A percentile compares a stretch with the other conserved stretches of the same genome.
Conservation (phyloP, 1,140 invertebrate genomes). For the Holotrichia oblita region DNA sequence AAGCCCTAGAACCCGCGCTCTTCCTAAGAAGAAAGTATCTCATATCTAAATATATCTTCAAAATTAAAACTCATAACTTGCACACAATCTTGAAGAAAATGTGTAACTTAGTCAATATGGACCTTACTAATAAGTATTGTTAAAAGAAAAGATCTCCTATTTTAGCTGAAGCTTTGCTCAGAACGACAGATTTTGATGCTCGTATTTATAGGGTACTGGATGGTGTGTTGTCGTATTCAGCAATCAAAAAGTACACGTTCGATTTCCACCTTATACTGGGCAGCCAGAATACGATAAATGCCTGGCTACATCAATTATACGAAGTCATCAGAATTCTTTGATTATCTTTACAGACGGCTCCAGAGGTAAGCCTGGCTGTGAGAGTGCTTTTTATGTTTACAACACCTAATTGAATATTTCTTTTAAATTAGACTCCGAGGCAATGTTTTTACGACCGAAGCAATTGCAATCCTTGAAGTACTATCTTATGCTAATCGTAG, state of each 20-base stretch:
- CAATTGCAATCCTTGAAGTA: background rate
- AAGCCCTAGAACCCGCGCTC: background rate
- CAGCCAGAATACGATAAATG: background rate
- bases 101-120: background rate
- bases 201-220: background rate
- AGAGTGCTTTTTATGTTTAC: background rate
- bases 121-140: background rate
- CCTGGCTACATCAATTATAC: background rate
- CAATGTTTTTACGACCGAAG: background rate
- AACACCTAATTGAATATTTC: background rate
- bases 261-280: conserved; percentile 11
- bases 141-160: background rate
- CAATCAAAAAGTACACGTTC: background rate
- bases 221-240: background rate
- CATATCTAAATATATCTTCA: background rate
- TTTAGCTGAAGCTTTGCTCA: background rate
- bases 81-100: too few relatives aligned
- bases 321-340: background rate
- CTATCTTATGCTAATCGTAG: background rate
- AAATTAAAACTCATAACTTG: too few relatives aligned
- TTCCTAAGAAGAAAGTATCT: background rate
- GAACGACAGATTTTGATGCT: background rate
- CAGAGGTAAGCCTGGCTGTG: background rate
- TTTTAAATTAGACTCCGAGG: background rate
- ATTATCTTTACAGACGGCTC: background rate